Percentiles rank a stretch among this genome's conserved stretches.
Conservation (phyloP, 2,888 invertebrate species). For the Cyaniris semiargus region DNA sequence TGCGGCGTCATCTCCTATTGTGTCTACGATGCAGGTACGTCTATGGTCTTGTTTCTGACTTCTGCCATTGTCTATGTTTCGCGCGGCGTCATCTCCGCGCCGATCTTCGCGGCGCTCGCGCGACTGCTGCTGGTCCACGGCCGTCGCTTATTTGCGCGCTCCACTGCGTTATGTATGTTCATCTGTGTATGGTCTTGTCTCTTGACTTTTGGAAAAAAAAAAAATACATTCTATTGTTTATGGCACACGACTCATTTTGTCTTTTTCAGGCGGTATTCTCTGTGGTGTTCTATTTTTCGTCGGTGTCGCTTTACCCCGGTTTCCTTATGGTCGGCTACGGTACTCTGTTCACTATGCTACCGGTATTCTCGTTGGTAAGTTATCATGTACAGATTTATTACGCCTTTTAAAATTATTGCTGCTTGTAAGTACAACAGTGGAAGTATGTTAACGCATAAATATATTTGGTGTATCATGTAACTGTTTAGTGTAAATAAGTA, state of each 20-base stretch:
- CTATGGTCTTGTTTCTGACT: neutral
- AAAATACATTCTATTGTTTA: neutral
- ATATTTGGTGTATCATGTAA: too few relatives aligned
- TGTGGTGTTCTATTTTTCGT: constrained; percentile 99
- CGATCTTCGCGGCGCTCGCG: constrained; percentile 92
- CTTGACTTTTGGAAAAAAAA: neutral
- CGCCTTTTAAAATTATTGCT: neutral
- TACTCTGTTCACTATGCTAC: constrained; percentile 98
- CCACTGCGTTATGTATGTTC: constrained; percentile 98
- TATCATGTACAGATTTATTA: neutral
- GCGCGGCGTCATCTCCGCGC: constrained; percentile 97
- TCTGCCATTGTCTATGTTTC: constrained; percentile 44
- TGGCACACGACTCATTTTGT: constrained; percentile 2
- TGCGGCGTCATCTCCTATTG: constrained; percentile 85
- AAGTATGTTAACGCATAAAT: too few relatives aligned
- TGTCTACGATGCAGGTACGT: constrained; percentile 93
- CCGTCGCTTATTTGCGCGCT: constrained; percentile 94
- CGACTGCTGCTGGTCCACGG: constrained; percentile 95
- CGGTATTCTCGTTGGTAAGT: constrained; percentile 91
- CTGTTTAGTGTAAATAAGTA: too few relatives aligned
- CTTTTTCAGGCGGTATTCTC: constrained; percentile 94
- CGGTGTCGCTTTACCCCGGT: constrained; percentile 99
- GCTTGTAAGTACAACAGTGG: too few relatives aligned
- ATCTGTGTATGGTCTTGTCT: constrained; percentile 77
- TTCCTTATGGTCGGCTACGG: constrained; percentile 99